These are phyloP conservation scores for Euglossa dilemma DNA, from an alignment of 1,140 invertebrate species.

Conservation along the genomic window DNA sequence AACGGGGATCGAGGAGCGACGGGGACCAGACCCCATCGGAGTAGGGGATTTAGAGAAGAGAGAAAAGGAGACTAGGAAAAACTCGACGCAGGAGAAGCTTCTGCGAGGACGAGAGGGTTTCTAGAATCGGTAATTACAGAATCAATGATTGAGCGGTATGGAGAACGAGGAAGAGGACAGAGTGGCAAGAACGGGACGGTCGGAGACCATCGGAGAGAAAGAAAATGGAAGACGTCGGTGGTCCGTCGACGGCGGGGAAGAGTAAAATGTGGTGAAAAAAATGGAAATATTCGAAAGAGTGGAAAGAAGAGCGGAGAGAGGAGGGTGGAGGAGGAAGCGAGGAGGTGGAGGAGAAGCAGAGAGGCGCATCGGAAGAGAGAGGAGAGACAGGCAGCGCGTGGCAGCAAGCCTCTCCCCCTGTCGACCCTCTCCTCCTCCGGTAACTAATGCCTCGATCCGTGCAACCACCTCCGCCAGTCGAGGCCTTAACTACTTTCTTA, in stretches of 20 bases:
- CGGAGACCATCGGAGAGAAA: neutral
- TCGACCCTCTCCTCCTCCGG: conserved; percentile 41
- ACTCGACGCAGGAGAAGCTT: neutral
- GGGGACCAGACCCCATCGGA: neutral
- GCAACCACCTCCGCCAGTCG: conserved; percentile 49
- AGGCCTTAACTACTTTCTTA: conserved; percentile 73
- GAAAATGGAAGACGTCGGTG: neutral
- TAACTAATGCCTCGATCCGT: conserved; percentile 50
- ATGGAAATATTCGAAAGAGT: conserved; percentile 17
- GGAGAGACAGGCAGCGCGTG: conserved; percentile 76
- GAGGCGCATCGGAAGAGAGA: conserved; percentile 57
- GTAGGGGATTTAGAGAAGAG: neutral
- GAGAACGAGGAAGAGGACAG: neutral
- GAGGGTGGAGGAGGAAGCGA: conserved; percentile 19
- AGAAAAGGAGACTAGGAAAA: conserved; percentile 14
- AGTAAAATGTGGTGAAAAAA: neutral
- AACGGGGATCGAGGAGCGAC: neutral
- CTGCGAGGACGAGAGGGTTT: neutral
- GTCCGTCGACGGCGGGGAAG: neutral
- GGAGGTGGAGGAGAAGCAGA: conserved; percentile 1
- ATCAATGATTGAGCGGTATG: neutral
- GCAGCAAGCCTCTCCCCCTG: conserved; percentile 70
- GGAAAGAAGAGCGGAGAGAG: neutral
- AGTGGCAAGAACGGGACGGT: neutral
- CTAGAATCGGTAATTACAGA: neutral